A percentile compares a stretch with the other conserved stretches of the same genome.
phyloP scores from a whole-genome alignment of 2,113 vertebrate species.

The Proteles cristata region DNA sequence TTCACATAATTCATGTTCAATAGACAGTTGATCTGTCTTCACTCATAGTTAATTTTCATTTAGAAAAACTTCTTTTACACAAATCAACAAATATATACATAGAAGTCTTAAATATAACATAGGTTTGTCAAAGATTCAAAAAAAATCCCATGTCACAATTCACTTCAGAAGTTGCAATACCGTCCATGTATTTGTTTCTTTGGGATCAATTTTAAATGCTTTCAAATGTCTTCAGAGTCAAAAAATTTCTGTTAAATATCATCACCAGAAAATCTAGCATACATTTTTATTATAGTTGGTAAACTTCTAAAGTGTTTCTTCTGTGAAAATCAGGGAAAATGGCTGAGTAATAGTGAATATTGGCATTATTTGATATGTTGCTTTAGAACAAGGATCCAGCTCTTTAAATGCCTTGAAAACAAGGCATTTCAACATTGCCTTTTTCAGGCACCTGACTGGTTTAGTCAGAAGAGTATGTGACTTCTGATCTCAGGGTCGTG shows the following conservation, averaged over 20 bases:
- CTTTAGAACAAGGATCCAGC: not conserved
- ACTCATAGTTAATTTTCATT: not conserved
- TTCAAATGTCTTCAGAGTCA: not conserved
- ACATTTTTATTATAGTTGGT: not conserved
- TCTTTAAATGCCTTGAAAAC: not conserved
- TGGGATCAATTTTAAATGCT: not conserved
- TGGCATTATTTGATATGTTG: not conserved
- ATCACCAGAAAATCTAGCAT: constrained; percentile 41
- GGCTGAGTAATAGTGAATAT: not conserved
- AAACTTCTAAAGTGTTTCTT: not conserved
- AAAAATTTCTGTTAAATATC: not conserved
- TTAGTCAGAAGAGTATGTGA: no score
- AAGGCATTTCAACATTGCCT: not conserved
- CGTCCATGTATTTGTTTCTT: not conserved
- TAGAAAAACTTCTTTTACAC: not conserved
- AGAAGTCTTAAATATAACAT: not conserved
- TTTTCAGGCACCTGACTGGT: no score
- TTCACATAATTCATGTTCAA: not conserved
- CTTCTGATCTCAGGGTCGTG: no score
- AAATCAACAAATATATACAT: not conserved
- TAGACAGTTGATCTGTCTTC: not conserved
- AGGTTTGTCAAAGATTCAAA: not conserved
- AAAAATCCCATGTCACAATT: not conserved
- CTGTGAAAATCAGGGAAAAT: constrained; percentile 35
- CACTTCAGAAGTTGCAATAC: constrained; percentile 24